Base-by-base conservation (phyloP, 2,888 invertebrate species). In the Phoenoteleia sp. region DNA sequence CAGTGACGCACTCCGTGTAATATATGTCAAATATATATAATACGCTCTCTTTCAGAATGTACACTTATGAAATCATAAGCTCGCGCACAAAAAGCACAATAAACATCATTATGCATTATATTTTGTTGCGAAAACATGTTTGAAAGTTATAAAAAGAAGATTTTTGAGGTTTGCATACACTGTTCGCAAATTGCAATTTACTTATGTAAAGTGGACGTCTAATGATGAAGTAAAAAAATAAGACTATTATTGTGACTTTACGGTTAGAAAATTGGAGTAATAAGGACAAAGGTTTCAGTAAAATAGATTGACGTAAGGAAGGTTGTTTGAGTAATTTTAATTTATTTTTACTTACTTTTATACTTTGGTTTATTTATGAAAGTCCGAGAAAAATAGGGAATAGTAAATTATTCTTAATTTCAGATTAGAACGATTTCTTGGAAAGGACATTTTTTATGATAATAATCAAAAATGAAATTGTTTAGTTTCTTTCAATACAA, bases 31-130 rank as follows among this genome's bases (percentile, higher is more conserved):
- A 13, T 11, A 9, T 39, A 39, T 45, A 60, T 13, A 58, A 58
- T n/a, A 29, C 21, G 33, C 27, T 23, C 13, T 39, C 56, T 71
- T 58, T 47, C 69, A 45, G 6, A n/a, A 17, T 23, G 49, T 25
- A 60, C 13, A 25, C 39, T 74, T 49, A 62, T 52, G 67, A 47
- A 66, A 67, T 58, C 76, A 36, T 19, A 62, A 54, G 33, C 56
- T 19, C 23, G 29, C 23, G 15, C 13, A 17, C 19, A 64, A 47
- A 54, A 54, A 56, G 36, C 4, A 49, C 64, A 64, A 64, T 62
- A 75, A 42, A 42, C 54, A 45, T 76, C 56, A 19, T 66, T 76
- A 75, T 64, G 49, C 54, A 42, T 75, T 64, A 47, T 52, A 33
- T 47, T 52, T 69, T 69, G 42, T 75, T 52, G 29, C n/a, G 21